These are phyloP conservation scores for Phasia obesa DNA, from an alignment of 2,888 invertebrate genomes.

Conservation along the genomic window DNA sequence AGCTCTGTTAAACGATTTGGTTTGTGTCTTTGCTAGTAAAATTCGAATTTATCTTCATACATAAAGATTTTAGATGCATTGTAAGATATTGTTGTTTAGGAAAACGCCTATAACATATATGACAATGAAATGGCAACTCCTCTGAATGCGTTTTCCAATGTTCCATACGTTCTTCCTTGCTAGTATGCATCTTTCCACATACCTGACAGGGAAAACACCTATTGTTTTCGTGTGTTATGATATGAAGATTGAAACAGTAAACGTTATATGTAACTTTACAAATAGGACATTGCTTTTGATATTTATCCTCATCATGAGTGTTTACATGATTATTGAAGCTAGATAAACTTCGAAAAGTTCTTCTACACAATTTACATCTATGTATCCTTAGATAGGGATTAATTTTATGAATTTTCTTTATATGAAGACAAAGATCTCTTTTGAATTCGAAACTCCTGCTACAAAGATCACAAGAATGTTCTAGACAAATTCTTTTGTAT, in stretches of 20 bases:
- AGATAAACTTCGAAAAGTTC: conserved; percentile 72
- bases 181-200: conserved; percentile 72
- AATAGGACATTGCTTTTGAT: conserved; percentile 79
- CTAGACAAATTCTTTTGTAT: background rate
- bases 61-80: conserved; percentile 74
- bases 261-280: conserved; percentile 82
- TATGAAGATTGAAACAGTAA: conserved; percentile 73
- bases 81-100: conserved; percentile 74
- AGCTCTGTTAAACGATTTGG: too few relatives aligned
- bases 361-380: conserved; percentile 73
- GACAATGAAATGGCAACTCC: conserved; percentile 83
- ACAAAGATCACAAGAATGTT: conserved; percentile 7
- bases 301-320: conserved; percentile 74
- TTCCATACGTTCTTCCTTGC: conserved; percentile 72
- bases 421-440: conserved; percentile 8
- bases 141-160: conserved; percentile 83
- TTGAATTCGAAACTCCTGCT: background rate
- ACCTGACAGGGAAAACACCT: conserved; percentile 75
- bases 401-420: background rate
- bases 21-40: conserved; percentile 68
- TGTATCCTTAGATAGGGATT: conserved; percentile 71
- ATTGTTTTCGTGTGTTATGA: conserved; percentile 72
- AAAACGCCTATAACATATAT: conserved; percentile 75
- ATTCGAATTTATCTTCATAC: conserved; percentile 74
- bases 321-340: conserved; percentile 74